These are phyloP conservation scores for Cirrhinus molitorella DNA, from an alignment of 2,797 vertebrate genomes.

Conservation along the genomic window DNA sequence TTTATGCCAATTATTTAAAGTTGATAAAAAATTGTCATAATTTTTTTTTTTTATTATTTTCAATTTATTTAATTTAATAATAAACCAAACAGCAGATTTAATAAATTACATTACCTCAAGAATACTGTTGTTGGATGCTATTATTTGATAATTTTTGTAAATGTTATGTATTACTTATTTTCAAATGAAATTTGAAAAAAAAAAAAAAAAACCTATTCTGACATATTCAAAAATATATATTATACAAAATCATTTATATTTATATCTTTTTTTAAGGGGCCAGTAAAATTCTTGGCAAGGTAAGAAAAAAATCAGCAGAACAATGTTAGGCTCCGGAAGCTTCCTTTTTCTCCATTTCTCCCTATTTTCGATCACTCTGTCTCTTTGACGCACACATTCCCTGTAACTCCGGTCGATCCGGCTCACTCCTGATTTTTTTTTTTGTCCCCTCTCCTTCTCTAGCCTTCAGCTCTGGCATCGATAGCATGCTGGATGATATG, in stretches of 20 bases:
- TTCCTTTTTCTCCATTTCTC: conserved; percentile 14
- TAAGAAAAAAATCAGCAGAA: not conserved
- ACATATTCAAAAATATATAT: too few relatives aligned
- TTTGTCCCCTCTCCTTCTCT: conserved; percentile 56
- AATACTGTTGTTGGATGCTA: not conserved
- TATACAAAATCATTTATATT: too few relatives aligned
- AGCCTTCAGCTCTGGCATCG: conserved; percentile 62
- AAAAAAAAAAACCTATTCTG: too few relatives aligned
- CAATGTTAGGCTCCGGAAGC: not conserved
- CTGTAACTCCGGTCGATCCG: conserved; percentile 7
- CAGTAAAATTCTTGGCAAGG: not conserved
- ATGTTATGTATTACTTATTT: not conserved
- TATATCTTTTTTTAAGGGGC: not conserved
- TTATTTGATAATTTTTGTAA: not conserved
- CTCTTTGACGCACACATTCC: not conserved
- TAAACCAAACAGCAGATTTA: too few relatives aligned
- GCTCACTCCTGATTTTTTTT: conserved; percentile 51
- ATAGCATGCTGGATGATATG: conserved; percentile 68
- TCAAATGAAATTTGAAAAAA: too few relatives aligned
- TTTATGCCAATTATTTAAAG: not conserved
- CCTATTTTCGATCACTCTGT: conserved; percentile 8
- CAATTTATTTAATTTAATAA: too few relatives aligned
- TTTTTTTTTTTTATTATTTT: not conserved
- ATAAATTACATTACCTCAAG: too few relatives aligned
- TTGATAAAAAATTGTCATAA: not conserved